phyloP scores from a whole-genome alignment of 1,140 invertebrate genomes.

The Idris sp. region DNA sequence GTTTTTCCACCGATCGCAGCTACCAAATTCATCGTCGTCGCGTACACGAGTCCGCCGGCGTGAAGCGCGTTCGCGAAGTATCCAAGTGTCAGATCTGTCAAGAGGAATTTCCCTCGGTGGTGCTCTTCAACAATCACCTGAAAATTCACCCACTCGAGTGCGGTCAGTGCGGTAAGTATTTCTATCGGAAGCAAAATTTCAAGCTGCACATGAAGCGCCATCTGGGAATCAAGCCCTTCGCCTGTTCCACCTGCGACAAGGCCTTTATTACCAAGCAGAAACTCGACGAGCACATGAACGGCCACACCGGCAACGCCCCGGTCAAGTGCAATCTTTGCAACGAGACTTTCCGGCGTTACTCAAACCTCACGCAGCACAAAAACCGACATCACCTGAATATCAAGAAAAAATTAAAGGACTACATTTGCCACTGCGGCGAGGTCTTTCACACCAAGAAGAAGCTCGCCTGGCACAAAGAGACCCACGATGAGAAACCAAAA shows the following conservation, averaged over 20 bases:
- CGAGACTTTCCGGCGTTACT: conserved; percentile 89
- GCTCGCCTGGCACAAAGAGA: conserved; percentile 90
- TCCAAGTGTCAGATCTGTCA: conserved; percentile 81
- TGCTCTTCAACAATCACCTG: conserved; percentile 83
- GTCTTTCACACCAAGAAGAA: conserved; percentile 90
- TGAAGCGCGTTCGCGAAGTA: conserved; percentile 72
- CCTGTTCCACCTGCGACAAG: conserved; percentile 88
- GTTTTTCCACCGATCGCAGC: conserved; percentile 74
- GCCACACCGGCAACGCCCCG: conserved; percentile 89
- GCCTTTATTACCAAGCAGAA: conserved; percentile 89
- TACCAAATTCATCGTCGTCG: conserved; percentile 79
- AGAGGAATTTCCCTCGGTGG: conserved; percentile 81
- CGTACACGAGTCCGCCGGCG: conserved; percentile 72
- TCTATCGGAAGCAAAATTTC: conserved; percentile 85
- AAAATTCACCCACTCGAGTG: conserved; percentile 89
- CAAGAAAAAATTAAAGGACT: conserved; percentile 85
- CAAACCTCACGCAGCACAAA: conserved; percentile 91
- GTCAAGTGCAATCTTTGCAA: conserved; percentile 89
- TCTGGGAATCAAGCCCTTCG: conserved; percentile 86
- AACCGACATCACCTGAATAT: conserved; percentile 83
- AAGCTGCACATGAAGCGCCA: conserved; percentile 88
- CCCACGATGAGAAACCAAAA: conserved; percentile 89
- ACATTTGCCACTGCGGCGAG: conserved; percentile 88
- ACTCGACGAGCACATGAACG: conserved; percentile 87
- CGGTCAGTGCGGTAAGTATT: conserved; percentile 87